These are phyloP conservation scores for Drosophila azteca DNA, from an alignment of 1,140 invertebrate genomes.

Conservation along the genomic window DNA sequence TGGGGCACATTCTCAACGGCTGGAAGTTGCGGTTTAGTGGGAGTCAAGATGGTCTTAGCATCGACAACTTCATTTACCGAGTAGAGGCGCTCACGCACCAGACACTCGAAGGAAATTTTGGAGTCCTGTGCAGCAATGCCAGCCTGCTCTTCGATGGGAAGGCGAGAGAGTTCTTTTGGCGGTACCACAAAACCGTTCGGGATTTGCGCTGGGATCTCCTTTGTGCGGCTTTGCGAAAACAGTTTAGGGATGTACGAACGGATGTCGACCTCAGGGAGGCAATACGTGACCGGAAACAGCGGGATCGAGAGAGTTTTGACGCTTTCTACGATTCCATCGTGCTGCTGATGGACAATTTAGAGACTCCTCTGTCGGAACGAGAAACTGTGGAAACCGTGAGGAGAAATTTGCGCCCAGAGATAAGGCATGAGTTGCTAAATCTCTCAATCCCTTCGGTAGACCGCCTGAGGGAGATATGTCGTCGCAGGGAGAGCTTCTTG, in stretches of 20 bases:
- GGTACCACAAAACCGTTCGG: not conserved
- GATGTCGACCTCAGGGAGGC: not conserved
- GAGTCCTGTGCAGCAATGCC: not conserved
- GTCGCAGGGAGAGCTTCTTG: constrained; percentile 3
- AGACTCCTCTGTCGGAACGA: no score
- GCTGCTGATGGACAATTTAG: no score
- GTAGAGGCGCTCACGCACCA: no score
- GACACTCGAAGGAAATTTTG: no score
- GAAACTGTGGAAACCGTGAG: no score
- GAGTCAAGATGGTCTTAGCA: no score
- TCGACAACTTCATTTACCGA: no score
- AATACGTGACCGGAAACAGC: not conserved
- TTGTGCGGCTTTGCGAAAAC: not conserved
- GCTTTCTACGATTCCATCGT: no score
- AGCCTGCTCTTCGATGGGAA: constrained; percentile 2
- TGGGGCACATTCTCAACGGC: no score
- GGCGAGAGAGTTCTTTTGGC: constrained; percentile 1
- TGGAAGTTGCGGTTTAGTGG: no score
- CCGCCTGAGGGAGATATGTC: constrained; percentile 8
- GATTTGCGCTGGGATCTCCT: not conserved
- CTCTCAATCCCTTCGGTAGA: not conserved
- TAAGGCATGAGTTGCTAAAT: constrained; percentile 1
- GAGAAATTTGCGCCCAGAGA: constrained; percentile 4
- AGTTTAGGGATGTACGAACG: not conserved
- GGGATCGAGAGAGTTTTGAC: no score